phyloP scores from a whole-genome alignment of 2,888 invertebrate genomes.

The Euphydryas editha region DNA sequence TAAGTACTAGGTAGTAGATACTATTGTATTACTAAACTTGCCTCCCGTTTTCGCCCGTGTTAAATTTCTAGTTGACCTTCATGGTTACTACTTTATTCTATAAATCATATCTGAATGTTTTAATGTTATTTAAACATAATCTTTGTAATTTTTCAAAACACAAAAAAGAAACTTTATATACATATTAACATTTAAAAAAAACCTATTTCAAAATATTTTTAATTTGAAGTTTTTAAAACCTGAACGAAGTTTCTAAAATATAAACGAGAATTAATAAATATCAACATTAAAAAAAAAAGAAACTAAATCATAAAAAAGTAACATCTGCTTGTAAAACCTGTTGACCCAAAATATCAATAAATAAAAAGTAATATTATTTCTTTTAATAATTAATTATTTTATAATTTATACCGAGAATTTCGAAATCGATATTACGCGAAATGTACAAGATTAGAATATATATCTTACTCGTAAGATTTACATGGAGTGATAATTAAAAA shows the following conservation, averaged over 20 bases:
- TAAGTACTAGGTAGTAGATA: too few species aligned
- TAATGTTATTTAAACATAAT: not conserved
- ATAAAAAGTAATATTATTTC: not conserved
- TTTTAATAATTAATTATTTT: not conserved
- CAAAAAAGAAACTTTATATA: not conserved
- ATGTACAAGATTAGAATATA: slow-evolving; percentile 2
- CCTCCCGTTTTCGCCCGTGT: too few species aligned
- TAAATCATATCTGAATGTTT: too few species aligned
- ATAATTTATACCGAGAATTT: not conserved
- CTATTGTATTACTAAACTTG: too few species aligned
- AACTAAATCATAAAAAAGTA: not conserved
- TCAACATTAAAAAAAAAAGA: not conserved
- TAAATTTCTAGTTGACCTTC: too few species aligned
- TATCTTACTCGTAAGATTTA: too few species aligned
- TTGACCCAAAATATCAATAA: not conserved
- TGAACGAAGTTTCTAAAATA: too few species aligned
- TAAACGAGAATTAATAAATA: not conserved
- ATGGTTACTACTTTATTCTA: too few species aligned
- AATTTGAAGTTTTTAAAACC: not conserved
- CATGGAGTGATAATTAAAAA: not conserved
- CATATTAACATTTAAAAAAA: not conserved
- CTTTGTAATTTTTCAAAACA: not conserved
- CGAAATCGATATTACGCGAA: not conserved
- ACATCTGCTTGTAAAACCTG: not conserved
- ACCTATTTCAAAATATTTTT: not conserved